These are phyloP conservation scores for Crocodylus rhombifer DNA, from an alignment of 2,797 vertebrate species.

Conservation along the genomic window DNA sequence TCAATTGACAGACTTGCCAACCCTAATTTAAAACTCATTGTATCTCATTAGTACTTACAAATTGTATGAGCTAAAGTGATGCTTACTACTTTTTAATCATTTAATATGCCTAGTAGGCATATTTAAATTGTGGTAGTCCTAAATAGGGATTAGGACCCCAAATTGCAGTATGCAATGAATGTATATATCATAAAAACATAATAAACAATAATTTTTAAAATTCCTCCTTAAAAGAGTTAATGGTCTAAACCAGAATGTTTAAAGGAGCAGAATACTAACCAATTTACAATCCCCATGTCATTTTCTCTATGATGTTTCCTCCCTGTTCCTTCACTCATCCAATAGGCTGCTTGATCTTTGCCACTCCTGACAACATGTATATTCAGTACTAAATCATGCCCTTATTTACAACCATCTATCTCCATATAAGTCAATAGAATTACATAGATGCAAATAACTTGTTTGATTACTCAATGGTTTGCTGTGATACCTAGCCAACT, in stretches of 20 bases:
- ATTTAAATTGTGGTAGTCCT: neutral
- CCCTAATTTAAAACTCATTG: neutral
- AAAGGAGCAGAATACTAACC: neutral
- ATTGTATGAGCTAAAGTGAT: neutral
- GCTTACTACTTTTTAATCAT: neutral
- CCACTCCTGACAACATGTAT: neutral
- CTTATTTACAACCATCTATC: neutral
- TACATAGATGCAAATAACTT: neutral
- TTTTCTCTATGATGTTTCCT: neutral
- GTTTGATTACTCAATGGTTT: neutral
- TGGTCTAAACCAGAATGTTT: neutral
- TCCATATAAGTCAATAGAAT: neutral
- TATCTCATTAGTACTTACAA: neutral
- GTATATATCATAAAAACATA: neutral
- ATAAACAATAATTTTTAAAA: neutral
- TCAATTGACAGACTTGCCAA: neutral
- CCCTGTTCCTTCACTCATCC: neutral
- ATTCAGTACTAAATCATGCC: neutral
- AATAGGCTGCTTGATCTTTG: neutral
- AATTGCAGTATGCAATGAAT: neutral
- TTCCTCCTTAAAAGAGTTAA: neutral
- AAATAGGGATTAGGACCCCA: neutral
- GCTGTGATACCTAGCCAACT: neutral
- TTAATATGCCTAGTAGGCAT: neutral
- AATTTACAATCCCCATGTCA: neutral